Conservation (phyloP, 2,888 invertebrate species). For the Epirrita christyi region DNA sequence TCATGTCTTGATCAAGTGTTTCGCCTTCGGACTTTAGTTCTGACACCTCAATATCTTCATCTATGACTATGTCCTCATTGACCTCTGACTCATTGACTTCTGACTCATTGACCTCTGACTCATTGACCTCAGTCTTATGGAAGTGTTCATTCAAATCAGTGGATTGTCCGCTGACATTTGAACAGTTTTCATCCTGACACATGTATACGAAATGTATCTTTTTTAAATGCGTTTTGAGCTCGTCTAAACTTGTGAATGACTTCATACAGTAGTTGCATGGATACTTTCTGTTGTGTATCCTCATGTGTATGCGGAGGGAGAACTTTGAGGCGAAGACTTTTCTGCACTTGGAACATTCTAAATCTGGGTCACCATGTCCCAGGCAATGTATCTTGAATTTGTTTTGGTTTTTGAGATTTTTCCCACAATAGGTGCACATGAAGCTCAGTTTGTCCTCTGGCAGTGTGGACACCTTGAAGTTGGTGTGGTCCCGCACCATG, state of each 20-base stretch:
- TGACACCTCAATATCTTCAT: constrained; percentile 42
- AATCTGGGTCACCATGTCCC: constrained; percentile 74
- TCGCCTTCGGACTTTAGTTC: constrained; percentile 12
- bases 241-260: constrained; percentile 51
- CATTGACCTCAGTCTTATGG: constrained; percentile 33
- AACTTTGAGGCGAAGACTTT: constrained; percentile 79
- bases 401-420: constrained; percentile 61
- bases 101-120: background rate
- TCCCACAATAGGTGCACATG: constrained; percentile 68
- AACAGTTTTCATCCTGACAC: constrained; percentile 56
- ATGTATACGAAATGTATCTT: constrained; percentile 57
- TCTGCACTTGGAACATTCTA: constrained; percentile 72
- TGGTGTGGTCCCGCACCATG: constrained; percentile 57
- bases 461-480: constrained; percentile 28
- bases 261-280: constrained; percentile 61
- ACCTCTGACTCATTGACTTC: constrained; percentile 39
- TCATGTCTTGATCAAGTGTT: constrained; percentile 3
- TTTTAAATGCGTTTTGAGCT: constrained; percentile 54
- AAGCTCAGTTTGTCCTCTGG: constrained; percentile 48
- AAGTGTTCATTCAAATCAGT: constrained; percentile 49
- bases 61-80: constrained; percentile 37
- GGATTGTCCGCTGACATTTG: constrained; percentile 47
- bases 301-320: constrained; percentile 68
- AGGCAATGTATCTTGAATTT: constrained; percentile 70
- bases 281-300: constrained; percentile 66